Base-by-base conservation (phyloP, 2,113 vertebrate species). In the Nannobrachium achirus region DNA sequence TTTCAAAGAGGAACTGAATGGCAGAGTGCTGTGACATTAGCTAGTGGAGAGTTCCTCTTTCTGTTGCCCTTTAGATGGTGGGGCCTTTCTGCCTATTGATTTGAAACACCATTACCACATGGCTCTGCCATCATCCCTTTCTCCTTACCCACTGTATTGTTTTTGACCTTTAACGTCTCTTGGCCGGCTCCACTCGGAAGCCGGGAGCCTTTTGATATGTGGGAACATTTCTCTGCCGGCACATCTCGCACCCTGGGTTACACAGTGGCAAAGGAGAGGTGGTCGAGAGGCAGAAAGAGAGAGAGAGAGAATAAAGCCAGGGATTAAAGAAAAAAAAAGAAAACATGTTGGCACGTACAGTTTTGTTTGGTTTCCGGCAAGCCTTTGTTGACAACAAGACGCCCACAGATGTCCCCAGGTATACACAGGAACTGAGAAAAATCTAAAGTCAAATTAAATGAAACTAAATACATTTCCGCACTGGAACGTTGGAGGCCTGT, bases 161-260 rank as follows among this genome's bases (percentile, higher is more conserved):
- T 69, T 79, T 80, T 88, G 84, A 91, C 88, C 89, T 88, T 85
- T 79, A 81, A 70, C 81, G 81, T 80, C 82, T 79, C 65, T 82
- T 71, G 75, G 76, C 75, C 15, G 59, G 71, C 75, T 84, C 81
- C 76, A 83, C 84, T 83, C 71, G 71, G 56, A 79, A 76, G 69
- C 80, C 75, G 56, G 66, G 71, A 82, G 77, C 73, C 84, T 84
- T 86, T 85, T 88, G 77, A 89, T 83, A 81, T 80, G 84, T 79
- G 82, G 84, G 78, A 86, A 90, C 89, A 86, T 85, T 89, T 88
- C 82, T 85, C 62, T 73, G 78, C 80, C 75, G 76, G 71, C 71
- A 74, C 83, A 86, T 77, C 69, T 83, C 56, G 68, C 83, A 88
- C 85, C 89, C 86, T 65, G 87, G 83, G 78, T 75, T 83, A 89